Percentiles rank a stretch among this genome's conserved stretches.
phyloP scores from a whole-genome alignment of 2,888 invertebrate genomes.

The Lordiphosa andalusiaca region DNA sequence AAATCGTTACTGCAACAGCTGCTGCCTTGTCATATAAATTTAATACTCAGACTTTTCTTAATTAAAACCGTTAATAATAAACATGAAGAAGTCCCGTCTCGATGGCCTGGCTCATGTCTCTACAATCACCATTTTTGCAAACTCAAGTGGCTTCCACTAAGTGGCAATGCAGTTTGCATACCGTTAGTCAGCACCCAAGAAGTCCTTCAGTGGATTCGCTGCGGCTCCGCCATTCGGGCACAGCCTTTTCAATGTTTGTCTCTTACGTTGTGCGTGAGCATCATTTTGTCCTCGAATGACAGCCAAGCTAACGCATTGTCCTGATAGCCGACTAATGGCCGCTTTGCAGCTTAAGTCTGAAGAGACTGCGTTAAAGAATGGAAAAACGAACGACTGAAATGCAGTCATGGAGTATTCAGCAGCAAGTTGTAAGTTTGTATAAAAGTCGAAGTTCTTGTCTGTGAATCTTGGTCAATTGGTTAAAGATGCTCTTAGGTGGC shows the following conservation, averaged over 20 bases:
- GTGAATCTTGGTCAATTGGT: not conserved
- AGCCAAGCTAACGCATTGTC: constrained; percentile 42
- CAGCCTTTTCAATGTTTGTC: constrained; percentile 62
- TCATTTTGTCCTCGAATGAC: constrained; percentile 56
- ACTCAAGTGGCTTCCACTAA: constrained; percentile 57
- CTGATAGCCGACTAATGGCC: constrained; percentile 62
- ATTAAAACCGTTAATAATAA: constrained; percentile 13
- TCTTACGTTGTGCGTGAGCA: constrained; percentile 16
- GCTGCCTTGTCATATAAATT: not conserved
- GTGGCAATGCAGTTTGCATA: constrained; percentile 61
- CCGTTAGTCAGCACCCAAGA: constrained; percentile 49
- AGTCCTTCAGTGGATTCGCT: not conserved
- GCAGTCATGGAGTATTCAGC: constrained; percentile 39
- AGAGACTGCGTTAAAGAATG: constrained; percentile 6
- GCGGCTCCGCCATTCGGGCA: constrained; percentile 16
- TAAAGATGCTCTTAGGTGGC: not conserved
- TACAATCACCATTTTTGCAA: constrained; percentile 22
- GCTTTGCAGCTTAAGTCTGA: constrained; percentile 68
- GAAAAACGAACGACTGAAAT: constrained; percentile 17
- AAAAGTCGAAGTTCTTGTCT: not conserved
- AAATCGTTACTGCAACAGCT: not conserved
- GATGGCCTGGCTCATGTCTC: constrained; percentile 7
- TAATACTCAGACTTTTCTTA: constrained; percentile 6
- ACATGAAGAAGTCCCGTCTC: constrained; percentile 2
- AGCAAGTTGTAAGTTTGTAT: constrained; percentile 12